phyloP scores from a whole-genome alignment of 53 echinoderm and acorn worm genomes.

The Echinarachnius parma region DNA sequence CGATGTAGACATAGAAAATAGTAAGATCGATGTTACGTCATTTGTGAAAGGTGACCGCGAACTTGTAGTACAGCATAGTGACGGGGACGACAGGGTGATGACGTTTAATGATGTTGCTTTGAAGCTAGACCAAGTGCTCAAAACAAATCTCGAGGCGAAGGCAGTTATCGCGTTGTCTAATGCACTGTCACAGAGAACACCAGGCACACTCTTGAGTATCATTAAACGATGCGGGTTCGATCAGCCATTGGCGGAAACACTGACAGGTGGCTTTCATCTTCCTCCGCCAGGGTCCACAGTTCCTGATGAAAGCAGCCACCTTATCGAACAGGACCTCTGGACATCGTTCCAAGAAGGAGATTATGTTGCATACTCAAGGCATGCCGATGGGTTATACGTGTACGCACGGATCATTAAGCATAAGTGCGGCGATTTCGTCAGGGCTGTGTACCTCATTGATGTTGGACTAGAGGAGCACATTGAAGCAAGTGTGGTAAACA shows the following conservation, averaged over 20 bases:
- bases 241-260: no score
- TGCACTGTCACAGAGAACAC: slow-evolving; percentile 1
- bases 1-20: slow-evolving; percentile 11
- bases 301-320: slow-evolving; percentile 53
- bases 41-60: not conserved
- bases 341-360: slow-evolving; percentile 57
- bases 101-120: not conserved
- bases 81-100: not conserved
- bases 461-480: not conserved
- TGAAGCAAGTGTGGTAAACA: slow-evolving; percentile 24
- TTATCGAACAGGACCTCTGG: slow-evolving; percentile 68
- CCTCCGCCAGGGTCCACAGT: slow-evolving; percentile 52
- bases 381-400: slow-evolving; percentile 31
- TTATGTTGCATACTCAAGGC: slow-evolving; percentile 51
- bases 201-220: not conserved
- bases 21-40: slow-evolving; percentile 13
- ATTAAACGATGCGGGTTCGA: no score
- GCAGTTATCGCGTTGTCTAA: no score
- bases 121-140: no score
- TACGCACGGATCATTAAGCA: slow-evolving; percentile 35
- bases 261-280: not conserved
- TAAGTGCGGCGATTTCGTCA: not conserved
- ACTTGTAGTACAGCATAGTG: slow-evolving; percentile 12
- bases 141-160: no score
- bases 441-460: slow-evolving; percentile 9